These are phyloP conservation scores for Drosophila ogumai DNA, from an alignment of 1,140 invertebrate genomes.

Conservation along the genomic window DNA sequence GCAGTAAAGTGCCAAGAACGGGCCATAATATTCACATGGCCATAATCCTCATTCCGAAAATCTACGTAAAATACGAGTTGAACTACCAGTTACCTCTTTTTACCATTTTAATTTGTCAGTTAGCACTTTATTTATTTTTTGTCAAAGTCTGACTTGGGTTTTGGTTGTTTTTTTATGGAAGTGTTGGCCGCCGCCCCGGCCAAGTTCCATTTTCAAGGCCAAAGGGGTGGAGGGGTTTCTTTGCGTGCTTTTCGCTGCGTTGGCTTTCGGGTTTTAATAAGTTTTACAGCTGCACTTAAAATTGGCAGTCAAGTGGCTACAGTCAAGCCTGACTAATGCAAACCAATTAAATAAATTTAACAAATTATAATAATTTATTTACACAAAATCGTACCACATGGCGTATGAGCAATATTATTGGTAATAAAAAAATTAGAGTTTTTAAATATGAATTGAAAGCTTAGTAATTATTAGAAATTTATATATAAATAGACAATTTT, in stretches of 20 bases:
- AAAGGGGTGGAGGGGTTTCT: conserved; percentile 3
- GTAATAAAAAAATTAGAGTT: background rate
- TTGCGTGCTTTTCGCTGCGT: conserved; percentile 28
- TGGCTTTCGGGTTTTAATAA: conserved; percentile 19
- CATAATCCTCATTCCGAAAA: conserved; percentile 7
- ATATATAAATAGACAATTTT: background rate
- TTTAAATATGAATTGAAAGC: background rate
- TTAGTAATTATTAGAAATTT: background rate
- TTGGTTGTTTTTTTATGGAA: conserved; percentile 17
- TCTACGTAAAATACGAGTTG: conserved; percentile 2
- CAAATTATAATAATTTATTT: background rate
- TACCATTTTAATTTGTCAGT: conserved; percentile 30
- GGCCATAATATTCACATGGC: conserved; percentile 16
- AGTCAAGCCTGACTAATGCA: background rate
- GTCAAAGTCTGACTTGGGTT: conserved; percentile 5
- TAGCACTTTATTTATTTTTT: conserved; percentile 27
- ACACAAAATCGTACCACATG: background rate
- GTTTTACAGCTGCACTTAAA: conserved; percentile 28
- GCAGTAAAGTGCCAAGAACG: conserved; percentile 10
- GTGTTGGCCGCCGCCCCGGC: conserved; percentile 10
- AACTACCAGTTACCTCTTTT: conserved; percentile 3
- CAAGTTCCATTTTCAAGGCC: conserved; percentile 38
- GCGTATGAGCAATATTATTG: conserved; percentile 8
- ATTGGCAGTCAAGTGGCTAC: conserved; percentile 9
- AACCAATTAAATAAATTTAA: background rate